Conservation (phyloP, 2,113 vertebrate genomes). For the Astur gentilis region DNA sequence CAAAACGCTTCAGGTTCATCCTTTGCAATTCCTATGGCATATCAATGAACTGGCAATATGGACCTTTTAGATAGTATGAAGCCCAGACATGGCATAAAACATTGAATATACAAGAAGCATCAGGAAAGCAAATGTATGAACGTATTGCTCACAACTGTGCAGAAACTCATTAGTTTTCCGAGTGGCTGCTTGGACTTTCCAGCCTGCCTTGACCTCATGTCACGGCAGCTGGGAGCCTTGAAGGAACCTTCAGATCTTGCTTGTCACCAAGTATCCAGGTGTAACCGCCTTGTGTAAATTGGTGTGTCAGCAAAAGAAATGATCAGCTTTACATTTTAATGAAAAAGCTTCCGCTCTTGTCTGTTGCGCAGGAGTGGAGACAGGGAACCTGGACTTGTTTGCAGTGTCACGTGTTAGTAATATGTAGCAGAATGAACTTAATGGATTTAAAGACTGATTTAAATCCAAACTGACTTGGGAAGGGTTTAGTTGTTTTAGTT, state of each 20-base stretch:
- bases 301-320: neutral
- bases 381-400: neutral
- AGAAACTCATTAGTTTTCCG: neutral
- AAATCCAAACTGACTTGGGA: neutral
- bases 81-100: neutral
- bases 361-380: neutral
- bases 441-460: neutral
- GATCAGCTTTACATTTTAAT: neutral
- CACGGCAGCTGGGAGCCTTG: neutral
- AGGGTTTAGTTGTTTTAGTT: neutral
- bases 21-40: neutral
- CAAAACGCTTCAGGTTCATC: neutral
- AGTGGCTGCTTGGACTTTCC: neutral
- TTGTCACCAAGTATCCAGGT: neutral
- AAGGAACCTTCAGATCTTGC: neutral
- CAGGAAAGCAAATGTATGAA: neutral
- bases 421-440: neutral
- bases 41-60: accelerated
- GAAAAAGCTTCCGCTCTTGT: neutral
- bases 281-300: neutral
- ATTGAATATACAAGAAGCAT: neutral
- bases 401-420: neutral
- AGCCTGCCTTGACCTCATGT: neutral
- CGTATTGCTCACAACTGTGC: neutral
- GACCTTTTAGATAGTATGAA: neutral